Evolutionary conservation across 2,888 invertebrate genomes (phyloP).

Genomic region (Steinernema carpocapsae): DNA sequence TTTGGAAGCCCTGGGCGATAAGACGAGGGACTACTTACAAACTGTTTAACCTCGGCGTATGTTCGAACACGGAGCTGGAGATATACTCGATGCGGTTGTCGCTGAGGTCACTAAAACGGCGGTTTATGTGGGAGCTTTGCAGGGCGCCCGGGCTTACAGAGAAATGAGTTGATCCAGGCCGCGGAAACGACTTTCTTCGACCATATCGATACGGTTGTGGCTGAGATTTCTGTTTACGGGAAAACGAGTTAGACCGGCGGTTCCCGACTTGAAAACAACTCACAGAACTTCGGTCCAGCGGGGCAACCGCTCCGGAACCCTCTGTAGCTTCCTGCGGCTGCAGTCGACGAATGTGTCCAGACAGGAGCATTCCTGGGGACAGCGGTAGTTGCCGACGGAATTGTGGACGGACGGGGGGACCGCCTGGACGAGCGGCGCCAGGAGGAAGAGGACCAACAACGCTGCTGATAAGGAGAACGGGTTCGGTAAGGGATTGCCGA

Average conservation of each 20-base stretch:
- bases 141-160: constrained; percentile 18
- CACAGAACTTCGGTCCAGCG: constrained; percentile 27
- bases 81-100: constrained; percentile 33
- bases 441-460: constrained; percentile 31
- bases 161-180: constrained; percentile 31
- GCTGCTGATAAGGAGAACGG: neutral
- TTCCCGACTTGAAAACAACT: neutral
- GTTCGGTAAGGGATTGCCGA: neutral
- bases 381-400: constrained; percentile 12
- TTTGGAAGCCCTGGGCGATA: too few relatives aligned
- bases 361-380: constrained; percentile 16
- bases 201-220: constrained; percentile 19
- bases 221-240: constrained; percentile 25
- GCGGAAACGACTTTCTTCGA: constrained; percentile 17
- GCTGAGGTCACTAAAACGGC: constrained; percentile 30
- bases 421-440: constrained; percentile 16
- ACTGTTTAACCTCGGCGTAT: constrained; percentile 16
- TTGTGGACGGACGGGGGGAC: constrained; percentile 15
- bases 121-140: constrained; percentile 25
- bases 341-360: constrained; percentile 31
- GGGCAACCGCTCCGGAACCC: constrained; percentile 16
- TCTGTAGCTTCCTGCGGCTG: constrained; percentile 14
- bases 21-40: constrained; percentile 6
- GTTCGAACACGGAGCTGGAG: constrained; percentile 29
- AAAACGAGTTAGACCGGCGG: neutral